Evolutionary conservation across 2,888 invertebrate species (phyloP), one percentile per base, ranked within the genome.

Genomic region (Tuta absoluta): DNA sequence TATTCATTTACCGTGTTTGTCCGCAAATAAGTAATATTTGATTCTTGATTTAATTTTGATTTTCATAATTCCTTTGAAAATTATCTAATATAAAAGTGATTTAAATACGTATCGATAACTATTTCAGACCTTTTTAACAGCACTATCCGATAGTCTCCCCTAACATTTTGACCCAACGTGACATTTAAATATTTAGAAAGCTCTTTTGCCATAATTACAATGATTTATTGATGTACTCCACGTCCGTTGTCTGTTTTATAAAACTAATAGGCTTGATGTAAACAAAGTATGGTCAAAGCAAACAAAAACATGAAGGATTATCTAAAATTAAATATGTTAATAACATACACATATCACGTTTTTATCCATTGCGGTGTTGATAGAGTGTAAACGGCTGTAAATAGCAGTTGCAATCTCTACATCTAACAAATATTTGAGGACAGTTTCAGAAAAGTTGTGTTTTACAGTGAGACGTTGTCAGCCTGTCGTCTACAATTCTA

Each of bases 151-250:
- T 8, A 14, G 41, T 62, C 67, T 65, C 72, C 67, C 74, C 70
- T 70, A 41, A 62, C 61, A 71, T 74, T 76, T 72, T 75, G 71
- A 76, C 70, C 72, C 70, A 75, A 79, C 74, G 77, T 76, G 76
- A 76, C 81, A 80, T 80, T 80, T 82, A 82, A 84, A 83, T 85
- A 84, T 85, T 85, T 83, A 82, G 76, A 82, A 71, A 82, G 78
- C 83, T 81, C 82, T 83, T 78, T 76, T 79, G 77, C 74, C 67
- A 78, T 82, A 77, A 81, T 80, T 79, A 76, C 73, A 71, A 78
- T 83, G 80, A 82, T 81, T 82, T 82, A 83, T 79, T 80, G 76
- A 75, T 73, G 70, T 74, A 74, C 67, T 75, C 75, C 72, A 62
- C 60, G 33, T 14, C 61, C 61, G 12, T 61, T 61, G 61, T 63